Evolutionary conservation across 2,888 invertebrate genomes (phyloP), one percentile per base, ranked within the genome.

Genomic region (Lasioglossum villosulum): DNA sequence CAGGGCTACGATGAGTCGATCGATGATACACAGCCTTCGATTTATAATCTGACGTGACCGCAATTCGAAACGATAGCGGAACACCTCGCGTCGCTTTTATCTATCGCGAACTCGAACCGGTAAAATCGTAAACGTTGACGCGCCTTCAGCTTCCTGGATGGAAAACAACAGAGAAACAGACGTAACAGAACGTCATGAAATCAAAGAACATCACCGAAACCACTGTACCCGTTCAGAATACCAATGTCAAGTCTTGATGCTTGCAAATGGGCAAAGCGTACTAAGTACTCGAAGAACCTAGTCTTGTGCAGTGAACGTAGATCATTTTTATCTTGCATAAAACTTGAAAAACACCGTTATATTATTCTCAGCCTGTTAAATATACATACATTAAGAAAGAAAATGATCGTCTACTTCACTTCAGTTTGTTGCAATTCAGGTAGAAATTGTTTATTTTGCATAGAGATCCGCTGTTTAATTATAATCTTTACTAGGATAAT

Each of bases 1-100:
- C 70, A 70, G n/a, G n/a, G 70, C 37, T n/a, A n/a, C 37, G 37
- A 70, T 4, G 39, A 37, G 19, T 39, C n/a, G 39, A 39, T 39
- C 39, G n/a, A 70, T 39, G 70, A 70, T 70, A n/a, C 39, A 70
- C n/a, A 70, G 39, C 39, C 70, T 70, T 70, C 39, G 39, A n/a
- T 70, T 70, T 39, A n/a, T n/a, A 23, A 70, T 39, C 68, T 5
- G 37, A 68, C 68, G 68, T 68, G 68, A 68, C 23, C 37, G 68
- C 19, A 37, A 37, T 68, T 68, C 37, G 37, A 12, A 68, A 19
- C 23, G 68, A 68, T 37, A 34, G 37, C 68, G 34, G 37, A 68
- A 68, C 23, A 37, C 4, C 19, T 68, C 4, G 37, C 6, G 27
- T 16, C 30, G 56, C 56, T n/a, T 34, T 68, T 37, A 68, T 68